Evolutionary conservation across 2,888 invertebrate genomes (phyloP).

Genomic region (Andrena fulva): DNA sequence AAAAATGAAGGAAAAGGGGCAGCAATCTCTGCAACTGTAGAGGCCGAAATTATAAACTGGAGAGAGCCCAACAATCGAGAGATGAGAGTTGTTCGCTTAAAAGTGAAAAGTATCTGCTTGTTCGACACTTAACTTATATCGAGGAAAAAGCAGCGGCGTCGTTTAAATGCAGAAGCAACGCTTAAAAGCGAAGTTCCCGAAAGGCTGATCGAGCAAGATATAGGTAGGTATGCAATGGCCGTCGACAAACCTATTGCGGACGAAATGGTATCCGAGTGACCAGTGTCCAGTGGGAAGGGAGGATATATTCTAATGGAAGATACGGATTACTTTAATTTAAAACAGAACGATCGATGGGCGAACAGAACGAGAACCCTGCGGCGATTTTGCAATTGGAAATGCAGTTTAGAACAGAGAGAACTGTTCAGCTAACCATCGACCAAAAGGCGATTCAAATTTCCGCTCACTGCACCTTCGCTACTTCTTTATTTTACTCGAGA

Average conservation of each 20-base stretch:
- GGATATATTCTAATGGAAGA: not conserved
- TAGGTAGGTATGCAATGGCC: not conserved
- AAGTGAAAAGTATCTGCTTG: not conserved
- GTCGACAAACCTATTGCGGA: not conserved
- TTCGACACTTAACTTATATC: not conserved
- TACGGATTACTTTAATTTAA: conserved; percentile 6
- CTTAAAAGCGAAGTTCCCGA: conserved; percentile 9
- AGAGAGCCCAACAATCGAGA: conserved; percentile 10
- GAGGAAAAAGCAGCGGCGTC: not conserved
- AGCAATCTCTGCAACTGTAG: conserved; percentile 15
- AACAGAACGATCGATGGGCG: conserved; percentile 7
- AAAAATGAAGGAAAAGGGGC: not conserved
- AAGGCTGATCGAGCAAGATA: not conserved
- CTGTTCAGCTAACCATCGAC: not conserved
- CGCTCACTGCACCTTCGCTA: not conserved
- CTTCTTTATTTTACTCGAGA: not conserved
- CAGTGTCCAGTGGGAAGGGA: not conserved
- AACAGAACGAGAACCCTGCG: not conserved
- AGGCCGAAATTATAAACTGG: conserved; percentile 16
- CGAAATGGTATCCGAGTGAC: not conserved
- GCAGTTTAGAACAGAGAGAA: conserved; percentile 12
- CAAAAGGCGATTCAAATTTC: not conserved
- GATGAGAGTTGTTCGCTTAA: conserved; percentile 6
- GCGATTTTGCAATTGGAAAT: conserved; percentile 5
- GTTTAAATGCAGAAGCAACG: not conserved